phyloP scores from a whole-genome alignment of 2,888 invertebrate genomes.

The Sphaerolaimus hirsutus region DNA sequence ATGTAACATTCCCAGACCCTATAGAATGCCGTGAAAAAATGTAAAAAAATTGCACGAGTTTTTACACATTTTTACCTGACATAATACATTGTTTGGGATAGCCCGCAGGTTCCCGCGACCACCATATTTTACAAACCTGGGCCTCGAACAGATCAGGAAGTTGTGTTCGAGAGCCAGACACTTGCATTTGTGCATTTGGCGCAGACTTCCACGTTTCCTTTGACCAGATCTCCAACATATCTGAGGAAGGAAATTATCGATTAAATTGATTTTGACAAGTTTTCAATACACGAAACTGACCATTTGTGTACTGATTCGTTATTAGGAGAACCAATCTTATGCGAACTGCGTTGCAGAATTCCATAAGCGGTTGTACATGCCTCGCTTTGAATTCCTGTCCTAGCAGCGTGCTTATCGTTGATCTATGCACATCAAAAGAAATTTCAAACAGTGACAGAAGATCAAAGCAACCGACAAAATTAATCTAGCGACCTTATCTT shows the following conservation, averaged over 20 bases:
- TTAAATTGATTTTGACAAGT: not conserved
- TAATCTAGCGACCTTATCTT: not conserved
- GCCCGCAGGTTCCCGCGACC: too few relatives aligned
- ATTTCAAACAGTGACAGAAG: not conserved
- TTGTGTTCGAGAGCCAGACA: slow-evolving; percentile 17
- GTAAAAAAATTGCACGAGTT: not conserved
- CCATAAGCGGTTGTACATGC: slow-evolving; percentile 14
- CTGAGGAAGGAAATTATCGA: slow-evolving; percentile 7
- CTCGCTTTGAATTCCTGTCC: not conserved
- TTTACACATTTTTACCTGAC: not conserved
- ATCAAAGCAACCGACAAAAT: not conserved
- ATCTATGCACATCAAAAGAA: not conserved
- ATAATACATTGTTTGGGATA: too few relatives aligned
- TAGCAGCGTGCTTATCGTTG: not conserved
- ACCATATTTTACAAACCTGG: slow-evolving; percentile 1
- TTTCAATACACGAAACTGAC: not conserved
- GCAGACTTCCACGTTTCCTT: slow-evolving; percentile 22
- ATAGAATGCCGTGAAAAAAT: not conserved
- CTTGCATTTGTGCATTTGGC: too few relatives aligned
- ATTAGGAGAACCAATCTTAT: slow-evolving; percentile 13
- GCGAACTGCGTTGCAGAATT: slow-evolving; percentile 19
- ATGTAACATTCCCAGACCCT: too few relatives aligned
- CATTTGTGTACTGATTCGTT: not conserved
- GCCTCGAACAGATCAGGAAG: slow-evolving; percentile 16
- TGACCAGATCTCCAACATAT: slow-evolving; percentile 10